A percentile compares a stretch with the other conserved stretches of the same genome.
Conservation (phyloP, 1,140 invertebrate species). For the Cylas formicarius region DNA sequence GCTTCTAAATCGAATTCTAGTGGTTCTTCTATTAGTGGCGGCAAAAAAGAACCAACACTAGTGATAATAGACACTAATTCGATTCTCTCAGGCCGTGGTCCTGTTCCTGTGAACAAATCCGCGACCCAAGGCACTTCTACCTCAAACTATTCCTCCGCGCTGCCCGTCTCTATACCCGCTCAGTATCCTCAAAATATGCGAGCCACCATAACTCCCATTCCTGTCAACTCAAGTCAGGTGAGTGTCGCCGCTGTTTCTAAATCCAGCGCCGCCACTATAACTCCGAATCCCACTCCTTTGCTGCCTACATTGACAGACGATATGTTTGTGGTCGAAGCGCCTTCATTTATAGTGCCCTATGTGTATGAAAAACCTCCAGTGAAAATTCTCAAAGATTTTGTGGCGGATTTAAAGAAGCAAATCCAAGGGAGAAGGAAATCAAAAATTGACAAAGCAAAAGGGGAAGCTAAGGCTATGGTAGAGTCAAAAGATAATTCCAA, state of each 20-base stretch:
- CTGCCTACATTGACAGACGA: constrained; percentile 77
- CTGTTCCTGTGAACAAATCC: constrained; percentile 48
- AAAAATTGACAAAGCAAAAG: constrained; percentile 34
- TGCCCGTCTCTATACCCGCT: constrained; percentile 49
- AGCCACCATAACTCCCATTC: constrained; percentile 52
- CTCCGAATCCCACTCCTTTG: constrained; percentile 50
- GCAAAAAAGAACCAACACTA: constrained; percentile 65
- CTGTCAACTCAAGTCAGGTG: constrained; percentile 36
- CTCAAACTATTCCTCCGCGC: constrained; percentile 42
- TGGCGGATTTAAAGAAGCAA: constrained; percentile 56
- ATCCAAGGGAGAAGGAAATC: constrained; percentile 35
- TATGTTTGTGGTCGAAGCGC: constrained; percentile 85
- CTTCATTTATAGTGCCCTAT: constrained; percentile 83
- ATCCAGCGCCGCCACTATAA: constrained; percentile 24
- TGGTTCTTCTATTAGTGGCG: constrained; percentile 40
- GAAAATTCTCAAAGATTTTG: constrained; percentile 68
- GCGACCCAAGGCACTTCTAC: constrained; percentile 19
- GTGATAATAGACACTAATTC: constrained; percentile 75
- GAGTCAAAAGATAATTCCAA: constrained; percentile 22
- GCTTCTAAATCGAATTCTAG: constrained; percentile 44
- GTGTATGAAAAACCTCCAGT: constrained; percentile 84
- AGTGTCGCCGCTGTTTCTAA: constrained; percentile 6
- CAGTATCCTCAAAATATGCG: constrained; percentile 52
- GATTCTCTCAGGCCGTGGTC: constrained; percentile 50
- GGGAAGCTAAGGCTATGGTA: constrained; percentile 37